Evolutionary conservation across 2,797 vertebrate species (phyloP), one percentile per base, ranked within the genome.

Genomic region (Enteromius fasciolatus): DNA sequence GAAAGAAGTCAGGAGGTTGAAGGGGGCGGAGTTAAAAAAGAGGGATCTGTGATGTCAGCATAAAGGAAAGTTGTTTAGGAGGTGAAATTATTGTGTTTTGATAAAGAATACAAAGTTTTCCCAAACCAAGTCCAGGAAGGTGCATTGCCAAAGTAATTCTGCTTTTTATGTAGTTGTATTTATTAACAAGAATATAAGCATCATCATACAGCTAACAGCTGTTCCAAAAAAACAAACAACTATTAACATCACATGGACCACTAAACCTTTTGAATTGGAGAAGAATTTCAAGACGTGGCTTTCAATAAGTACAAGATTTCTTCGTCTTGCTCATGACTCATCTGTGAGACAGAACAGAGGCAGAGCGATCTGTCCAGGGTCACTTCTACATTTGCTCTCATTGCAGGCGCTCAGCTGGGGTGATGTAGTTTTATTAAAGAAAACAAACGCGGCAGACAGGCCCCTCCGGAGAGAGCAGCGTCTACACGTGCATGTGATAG

Each of bases 351-450:
- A 88, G 88, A 93, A 94, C 92, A 93, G 93, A 92, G 91, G 91
- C 91, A 75, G 69, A 66, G 48, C 54, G 72, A 83, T 78, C 63
- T 46, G 64, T 81, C 86, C 66, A 76, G 86, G 91, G 88, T 92
- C 92, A 88, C 28, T 15, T 84, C 88, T 87, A 86, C 87, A 85
- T 89, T 85, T 92, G 93, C 93, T 93, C 92, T 89, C 86, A 87
- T 82, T 80, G 85, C 85, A 76, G 84, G 78, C 84, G 86, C 89
- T 91, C 92, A 91, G 93, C 91, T 91, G 90, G 92, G 93, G 92
- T 90, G 91, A 93, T 93, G 94, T 93, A 89, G 88, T 88, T 93
- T 95, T 95, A 94, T 94, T 95, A 94, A 95, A 94, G 92, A 94
- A 94, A 95, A 95, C 93, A 95, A 94, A 94, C 85, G 77, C 76